phyloP scores from a whole-genome alignment of 2,113 vertebrate genomes.

The Trichechus manatus region DNA sequence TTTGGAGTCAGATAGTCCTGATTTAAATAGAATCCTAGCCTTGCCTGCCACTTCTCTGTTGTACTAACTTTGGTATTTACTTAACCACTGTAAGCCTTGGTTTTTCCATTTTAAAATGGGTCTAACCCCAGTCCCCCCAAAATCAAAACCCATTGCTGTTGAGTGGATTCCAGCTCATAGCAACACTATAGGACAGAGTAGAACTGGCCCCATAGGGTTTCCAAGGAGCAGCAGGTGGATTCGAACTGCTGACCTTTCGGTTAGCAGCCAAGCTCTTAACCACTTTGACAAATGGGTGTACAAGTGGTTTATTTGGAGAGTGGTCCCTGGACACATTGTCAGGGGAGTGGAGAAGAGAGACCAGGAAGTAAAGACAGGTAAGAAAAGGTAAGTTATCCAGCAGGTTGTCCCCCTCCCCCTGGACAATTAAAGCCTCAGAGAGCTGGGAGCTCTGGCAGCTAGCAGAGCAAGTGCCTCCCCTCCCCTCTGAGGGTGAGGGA shows the following conservation, averaged over 20 bases:
- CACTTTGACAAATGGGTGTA: no score
- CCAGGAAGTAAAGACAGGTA: background rate
- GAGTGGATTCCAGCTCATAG: no score
- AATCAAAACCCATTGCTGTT: no score
- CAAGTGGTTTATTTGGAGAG: background rate
- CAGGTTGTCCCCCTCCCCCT: background rate
- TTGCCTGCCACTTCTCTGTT: background rate
- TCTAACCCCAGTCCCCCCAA: no score
- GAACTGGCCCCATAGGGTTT: no score
- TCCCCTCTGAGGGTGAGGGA: background rate
- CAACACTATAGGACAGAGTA: no score
- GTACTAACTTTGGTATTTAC: background rate
- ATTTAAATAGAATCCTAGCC: background rate
- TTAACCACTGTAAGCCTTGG: background rate
- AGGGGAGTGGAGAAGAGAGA: background rate
- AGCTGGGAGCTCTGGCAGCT: background rate
- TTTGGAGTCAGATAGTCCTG: background rate
- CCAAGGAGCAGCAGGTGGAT: no score
- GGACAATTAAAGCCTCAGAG: background rate
- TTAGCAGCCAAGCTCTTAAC: no score
- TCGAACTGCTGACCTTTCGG: no score
- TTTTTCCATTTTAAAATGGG: background rate
- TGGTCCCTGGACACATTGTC: background rate
- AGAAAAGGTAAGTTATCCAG: background rate
- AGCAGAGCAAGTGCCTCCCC: background rate